Percentiles rank a stretch among this genome's conserved stretches.
These are phyloP conservation scores for Leptopilina syphax DNA, from an alignment of 2,888 invertebrate species.

Conservation along the genomic window DNA sequence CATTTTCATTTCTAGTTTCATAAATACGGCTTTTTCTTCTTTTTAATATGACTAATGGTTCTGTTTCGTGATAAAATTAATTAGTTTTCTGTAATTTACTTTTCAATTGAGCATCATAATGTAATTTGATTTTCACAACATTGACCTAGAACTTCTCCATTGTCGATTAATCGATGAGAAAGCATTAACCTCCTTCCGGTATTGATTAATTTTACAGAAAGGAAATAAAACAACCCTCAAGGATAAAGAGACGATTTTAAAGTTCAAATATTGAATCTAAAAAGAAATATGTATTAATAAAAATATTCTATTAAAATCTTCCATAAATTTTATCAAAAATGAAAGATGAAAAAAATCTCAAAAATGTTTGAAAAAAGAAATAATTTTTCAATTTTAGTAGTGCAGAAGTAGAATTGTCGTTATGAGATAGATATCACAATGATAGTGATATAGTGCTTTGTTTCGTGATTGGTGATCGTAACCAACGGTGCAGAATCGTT, in stretches of 20 bases:
- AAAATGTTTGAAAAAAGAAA: too few species aligned
- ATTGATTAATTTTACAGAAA: constrained; percentile 3
- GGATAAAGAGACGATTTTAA: neutral
- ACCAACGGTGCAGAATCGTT: constrained; percentile 6
- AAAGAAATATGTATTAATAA: too few species aligned
- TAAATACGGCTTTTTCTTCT: neutral
- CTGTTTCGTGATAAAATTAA: too few species aligned
- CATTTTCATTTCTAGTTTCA: too few species aligned
- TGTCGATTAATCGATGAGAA: constrained; percentile 58
- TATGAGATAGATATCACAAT: neutral
- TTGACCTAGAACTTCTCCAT: constrained; percentile 64
- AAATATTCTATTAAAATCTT: too few species aligned
- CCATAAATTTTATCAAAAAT: too few species aligned
- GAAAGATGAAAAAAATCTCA: too few species aligned
- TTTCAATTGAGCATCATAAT: constrained; percentile 45
- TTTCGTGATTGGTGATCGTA: constrained; percentile 5
- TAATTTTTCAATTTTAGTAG: too few species aligned
- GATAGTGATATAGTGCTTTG: neutral
- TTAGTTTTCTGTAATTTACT: constrained; percentile 37
- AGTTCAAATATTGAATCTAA: too few species aligned
- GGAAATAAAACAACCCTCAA: neutral
- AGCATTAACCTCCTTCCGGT: constrained; percentile 11
- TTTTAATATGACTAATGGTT: neutral
- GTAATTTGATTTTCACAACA: constrained; percentile 64
- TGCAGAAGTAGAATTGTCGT: neutral